Base-by-base conservation (phyloP, 2,113 vertebrate genomes). In the Psittacula cyanocephala region DNA sequence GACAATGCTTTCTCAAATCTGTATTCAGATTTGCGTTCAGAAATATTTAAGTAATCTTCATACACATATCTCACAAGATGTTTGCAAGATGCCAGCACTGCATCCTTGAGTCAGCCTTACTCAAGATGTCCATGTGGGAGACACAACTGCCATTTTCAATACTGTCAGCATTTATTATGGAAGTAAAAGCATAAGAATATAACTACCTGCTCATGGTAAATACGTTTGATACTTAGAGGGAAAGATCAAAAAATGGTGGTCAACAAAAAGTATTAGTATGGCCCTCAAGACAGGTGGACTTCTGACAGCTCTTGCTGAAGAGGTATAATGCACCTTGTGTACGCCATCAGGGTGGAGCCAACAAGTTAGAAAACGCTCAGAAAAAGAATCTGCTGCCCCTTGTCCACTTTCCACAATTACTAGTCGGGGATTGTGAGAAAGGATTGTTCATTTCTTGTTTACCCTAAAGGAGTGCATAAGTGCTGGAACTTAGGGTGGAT, bases 91-190 rank as follows among this genome's bases (percentile, higher is more conserved):
- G n/a, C 68, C 31, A 96, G 76, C 50, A 93, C 76, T 75, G 81
- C 70, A 33, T 35, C 62, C 33, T 35, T 35, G 22, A 59, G 33
- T 24, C 22, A 86, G 52, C 29, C 57, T 57, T 64, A 75, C 46
- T 59, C 23, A 11, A 39, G 22, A 31, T 14, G 11, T 25, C 47
- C 37, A 13, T 3, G 28, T 4, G 29, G 72, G 65, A 88, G 35
- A 13, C 4, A 23, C 44, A 7, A 52, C 14, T 44, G 55, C 13
- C 31, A 69, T 78, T 93, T 93, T 84, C 60, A 82, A 75, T 88
- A 43, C 87, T 69, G 76, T 63, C 74, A 94, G 52, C 37, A 82
- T 75, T 43, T 83, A 35, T 69, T 89, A 83, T 65, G 63, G 88
- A 91, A 95, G 85, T 60, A 13, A 63, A 86, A 86, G 24, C 14